phyloP scores from a whole-genome alignment of 2,113 vertebrate genomes.

The Rattus rattus region DNA sequence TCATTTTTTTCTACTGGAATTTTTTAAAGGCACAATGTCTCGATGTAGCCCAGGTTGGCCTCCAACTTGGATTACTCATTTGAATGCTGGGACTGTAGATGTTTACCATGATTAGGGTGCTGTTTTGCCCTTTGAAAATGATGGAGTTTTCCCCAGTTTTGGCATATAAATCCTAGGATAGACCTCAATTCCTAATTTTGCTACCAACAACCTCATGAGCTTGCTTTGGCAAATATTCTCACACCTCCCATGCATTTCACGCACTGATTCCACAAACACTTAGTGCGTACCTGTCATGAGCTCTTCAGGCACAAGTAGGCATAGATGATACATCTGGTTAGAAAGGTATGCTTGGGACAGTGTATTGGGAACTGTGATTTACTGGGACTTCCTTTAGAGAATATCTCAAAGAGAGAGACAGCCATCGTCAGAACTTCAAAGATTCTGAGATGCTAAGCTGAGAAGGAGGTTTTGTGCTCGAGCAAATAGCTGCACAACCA shows the following conservation, averaged over 20 bases:
- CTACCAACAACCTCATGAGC: neutral
- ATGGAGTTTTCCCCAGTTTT: slow-evolving; percentile 4
- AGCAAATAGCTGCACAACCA: neutral
- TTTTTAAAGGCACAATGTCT: neutral
- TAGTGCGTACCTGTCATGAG: neutral
- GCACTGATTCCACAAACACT: neutral
- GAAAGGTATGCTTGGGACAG: neutral
- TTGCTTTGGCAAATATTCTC: neutral
- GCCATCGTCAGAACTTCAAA: neutral
- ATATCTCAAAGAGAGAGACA: neutral
- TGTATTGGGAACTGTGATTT: neutral
- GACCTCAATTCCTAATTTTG: slow-evolving; percentile 5
- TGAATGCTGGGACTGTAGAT: neutral
- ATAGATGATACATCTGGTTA: neutral
- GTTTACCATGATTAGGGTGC: neutral
- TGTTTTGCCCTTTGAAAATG: slow-evolving; percentile 19
- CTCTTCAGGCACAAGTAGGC: neutral
- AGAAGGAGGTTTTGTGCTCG: no score
- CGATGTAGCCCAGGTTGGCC: neutral
- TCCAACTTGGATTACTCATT: neutral
- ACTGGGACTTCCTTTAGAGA: neutral
- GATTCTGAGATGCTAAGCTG: neutral
- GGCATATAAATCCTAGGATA: neutral
- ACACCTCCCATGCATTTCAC: neutral
- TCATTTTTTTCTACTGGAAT: neutral